Evolutionary conservation across 1,140 invertebrate genomes (phyloP).

Genomic region (Tetramorium simillimum): DNA sequence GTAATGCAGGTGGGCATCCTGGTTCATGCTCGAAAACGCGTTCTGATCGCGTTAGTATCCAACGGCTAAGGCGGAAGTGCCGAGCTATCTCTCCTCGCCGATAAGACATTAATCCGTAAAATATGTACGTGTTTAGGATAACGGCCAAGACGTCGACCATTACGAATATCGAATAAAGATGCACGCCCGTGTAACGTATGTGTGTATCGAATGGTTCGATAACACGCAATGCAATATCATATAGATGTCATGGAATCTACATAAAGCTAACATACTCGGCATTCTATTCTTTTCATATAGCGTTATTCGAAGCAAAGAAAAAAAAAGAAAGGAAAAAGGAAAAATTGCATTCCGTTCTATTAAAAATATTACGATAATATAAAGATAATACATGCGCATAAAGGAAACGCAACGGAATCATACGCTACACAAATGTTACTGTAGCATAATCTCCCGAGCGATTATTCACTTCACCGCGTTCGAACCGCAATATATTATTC

Average conservation of each 20-base stretch:
- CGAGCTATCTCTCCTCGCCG: slow-evolving; percentile 26
- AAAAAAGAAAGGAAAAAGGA: too few relatives aligned
- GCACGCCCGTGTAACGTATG: background rate
- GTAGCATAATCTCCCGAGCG: slow-evolving; percentile 21
- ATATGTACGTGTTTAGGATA: slow-evolving; percentile 48
- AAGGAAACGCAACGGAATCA: background rate
- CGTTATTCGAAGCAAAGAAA: background rate
- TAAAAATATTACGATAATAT: background rate
- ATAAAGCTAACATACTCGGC: background rate
- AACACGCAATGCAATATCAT: background rate
- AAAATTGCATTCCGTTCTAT: background rate
- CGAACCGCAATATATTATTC: slow-evolving; percentile 9
- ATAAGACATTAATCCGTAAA: slow-evolving; percentile 51
- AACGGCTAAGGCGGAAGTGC: slow-evolving; percentile 14
- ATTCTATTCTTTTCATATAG: background rate
- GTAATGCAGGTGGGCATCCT: slow-evolving; percentile 54
- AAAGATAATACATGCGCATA: background rate
- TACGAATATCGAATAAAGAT: background rate
- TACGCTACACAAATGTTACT: background rate
- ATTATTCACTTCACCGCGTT: slow-evolving; percentile 48
- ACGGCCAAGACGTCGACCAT: slow-evolving; percentile 19
- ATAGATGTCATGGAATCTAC: background rate
- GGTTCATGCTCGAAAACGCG: slow-evolving; percentile 58
- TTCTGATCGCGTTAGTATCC: slow-evolving; percentile 65
- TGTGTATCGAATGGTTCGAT: background rate